These are phyloP conservation scores for Lagria hirta DNA, from an alignment of 2,888 invertebrate genomes.

Conservation along the genomic window DNA sequence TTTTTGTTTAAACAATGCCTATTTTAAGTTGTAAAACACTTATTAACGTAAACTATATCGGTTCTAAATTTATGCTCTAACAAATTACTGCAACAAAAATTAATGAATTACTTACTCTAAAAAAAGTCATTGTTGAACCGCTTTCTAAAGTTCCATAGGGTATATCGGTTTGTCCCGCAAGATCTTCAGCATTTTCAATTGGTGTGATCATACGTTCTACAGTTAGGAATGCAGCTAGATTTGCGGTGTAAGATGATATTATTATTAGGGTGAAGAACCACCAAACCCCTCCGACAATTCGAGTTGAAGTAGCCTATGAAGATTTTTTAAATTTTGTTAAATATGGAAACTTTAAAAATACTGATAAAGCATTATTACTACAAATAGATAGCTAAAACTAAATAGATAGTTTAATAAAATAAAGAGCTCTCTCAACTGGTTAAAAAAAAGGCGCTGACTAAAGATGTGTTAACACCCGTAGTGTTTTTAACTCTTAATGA, in stretches of 20 bases:
- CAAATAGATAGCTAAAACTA: too few species aligned
- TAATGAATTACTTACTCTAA: constrained; percentile 63
- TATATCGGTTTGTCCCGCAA: constrained; percentile 79
- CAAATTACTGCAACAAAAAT: not conserved
- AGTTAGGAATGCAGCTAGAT: constrained; percentile 87
- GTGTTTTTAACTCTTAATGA: too few species aligned
- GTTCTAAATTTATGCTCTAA: not conserved
- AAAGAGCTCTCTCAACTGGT: too few species aligned
- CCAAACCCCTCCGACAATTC: constrained; percentile 86
- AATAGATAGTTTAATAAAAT: too few species aligned
- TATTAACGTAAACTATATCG: not conserved
- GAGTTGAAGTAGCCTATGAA: constrained; percentile 66
- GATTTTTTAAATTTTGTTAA: constrained; percentile 8
- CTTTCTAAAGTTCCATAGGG: constrained; percentile 80
- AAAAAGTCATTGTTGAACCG: constrained; percentile 88
- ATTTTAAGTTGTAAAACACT: too few species aligned
- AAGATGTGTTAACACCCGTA: too few species aligned
- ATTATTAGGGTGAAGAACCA: constrained; percentile 92
- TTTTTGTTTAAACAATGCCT: too few species aligned
- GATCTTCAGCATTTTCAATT: constrained; percentile 82
- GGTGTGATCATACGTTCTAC: constrained; percentile 87
- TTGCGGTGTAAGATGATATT: constrained; percentile 89
- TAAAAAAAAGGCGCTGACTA: too few species aligned
- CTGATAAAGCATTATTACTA: constrained; percentile 1
- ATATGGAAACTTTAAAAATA: not conserved